phyloP scores from a whole-genome alignment of 2,888 invertebrate species.

The Epistrophe grossulariae region DNA sequence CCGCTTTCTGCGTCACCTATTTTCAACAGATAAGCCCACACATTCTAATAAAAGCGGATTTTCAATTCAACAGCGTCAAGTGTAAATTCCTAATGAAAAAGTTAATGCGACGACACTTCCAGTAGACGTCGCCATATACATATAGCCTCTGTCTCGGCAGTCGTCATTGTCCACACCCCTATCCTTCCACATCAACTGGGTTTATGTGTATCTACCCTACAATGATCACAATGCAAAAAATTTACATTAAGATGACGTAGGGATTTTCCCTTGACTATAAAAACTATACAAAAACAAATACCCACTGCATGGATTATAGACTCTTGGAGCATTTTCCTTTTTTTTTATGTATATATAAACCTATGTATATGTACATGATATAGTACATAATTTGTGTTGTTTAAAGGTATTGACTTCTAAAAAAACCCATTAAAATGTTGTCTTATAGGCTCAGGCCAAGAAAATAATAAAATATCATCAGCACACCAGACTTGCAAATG shows the following conservation, averaged over 20 bases:
- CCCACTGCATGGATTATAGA: constrained; percentile 31
- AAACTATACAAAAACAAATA: constrained; percentile 6
- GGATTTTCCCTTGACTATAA: constrained; percentile 34
- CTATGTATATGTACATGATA: too few species aligned
- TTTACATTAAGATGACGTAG: constrained; percentile 36
- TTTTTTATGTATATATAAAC: not conserved
- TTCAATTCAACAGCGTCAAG: constrained; percentile 62
- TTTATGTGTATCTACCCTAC: not conserved
- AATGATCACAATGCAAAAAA: constrained; percentile 28
- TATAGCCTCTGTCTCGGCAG: constrained; percentile 20
- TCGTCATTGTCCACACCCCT: constrained; percentile 28
- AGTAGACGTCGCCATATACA: not conserved
- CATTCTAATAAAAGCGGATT: constrained; percentile 50
- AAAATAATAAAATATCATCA: not conserved
- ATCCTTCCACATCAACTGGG: not conserved
- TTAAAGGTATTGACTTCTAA: constrained; percentile 32
- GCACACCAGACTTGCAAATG: constrained; percentile 31
- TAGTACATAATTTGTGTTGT: constrained; percentile 11
- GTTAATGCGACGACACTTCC: constrained; percentile 43
- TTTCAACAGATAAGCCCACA: constrained; percentile 59
- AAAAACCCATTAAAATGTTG: constrained; percentile 39
- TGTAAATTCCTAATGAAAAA: constrained; percentile 55
- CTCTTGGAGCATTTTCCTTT: not conserved
- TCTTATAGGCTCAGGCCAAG: not conserved
- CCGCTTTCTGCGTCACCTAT: constrained; percentile 61